Evolutionary conservation across 2,888 invertebrate species (phyloP).

Genomic region (Ectropis crepuscularia): DNA sequence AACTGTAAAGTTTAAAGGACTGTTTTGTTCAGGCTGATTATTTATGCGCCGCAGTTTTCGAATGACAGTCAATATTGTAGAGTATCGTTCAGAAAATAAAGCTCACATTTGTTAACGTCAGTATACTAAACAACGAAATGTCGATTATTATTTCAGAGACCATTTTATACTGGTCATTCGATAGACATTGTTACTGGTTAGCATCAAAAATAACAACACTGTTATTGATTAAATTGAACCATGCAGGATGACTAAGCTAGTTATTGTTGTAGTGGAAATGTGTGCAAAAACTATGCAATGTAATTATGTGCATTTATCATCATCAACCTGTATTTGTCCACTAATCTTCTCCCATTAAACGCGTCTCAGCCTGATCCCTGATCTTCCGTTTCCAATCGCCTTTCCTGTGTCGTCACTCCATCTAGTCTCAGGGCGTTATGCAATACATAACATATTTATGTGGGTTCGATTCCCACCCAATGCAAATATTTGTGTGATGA

Average conservation of each 20-base stretch:
- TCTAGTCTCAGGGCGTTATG: too few relatives aligned
- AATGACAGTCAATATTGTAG: neutral
- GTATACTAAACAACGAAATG: neutral
- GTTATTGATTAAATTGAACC: neutral
- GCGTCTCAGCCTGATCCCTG: too few relatives aligned
- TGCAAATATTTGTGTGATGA: too few relatives aligned
- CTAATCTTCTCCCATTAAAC: too few relatives aligned
- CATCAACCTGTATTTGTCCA: too few relatives aligned
- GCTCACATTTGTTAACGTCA: neutral
- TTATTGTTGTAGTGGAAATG: too few relatives aligned
- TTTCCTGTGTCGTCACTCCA: too few relatives aligned
- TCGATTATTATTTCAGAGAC: slow-evolving; percentile 1
- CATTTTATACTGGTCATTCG: neutral
- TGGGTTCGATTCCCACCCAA: too few relatives aligned
- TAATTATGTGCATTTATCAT: too few relatives aligned
- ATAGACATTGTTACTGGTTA: neutral
- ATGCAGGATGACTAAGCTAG: neutral
- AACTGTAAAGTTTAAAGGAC: neutral
- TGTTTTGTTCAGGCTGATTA: neutral
- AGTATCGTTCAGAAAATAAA: neutral
- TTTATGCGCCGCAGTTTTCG: neutral
- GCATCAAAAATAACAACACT: neutral
- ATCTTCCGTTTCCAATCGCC: too few relatives aligned
- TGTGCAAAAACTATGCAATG: too few relatives aligned
- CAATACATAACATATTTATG: too few relatives aligned